Conservation (phyloP, 1,140 invertebrate genomes). For the Gryon sp. region DNA sequence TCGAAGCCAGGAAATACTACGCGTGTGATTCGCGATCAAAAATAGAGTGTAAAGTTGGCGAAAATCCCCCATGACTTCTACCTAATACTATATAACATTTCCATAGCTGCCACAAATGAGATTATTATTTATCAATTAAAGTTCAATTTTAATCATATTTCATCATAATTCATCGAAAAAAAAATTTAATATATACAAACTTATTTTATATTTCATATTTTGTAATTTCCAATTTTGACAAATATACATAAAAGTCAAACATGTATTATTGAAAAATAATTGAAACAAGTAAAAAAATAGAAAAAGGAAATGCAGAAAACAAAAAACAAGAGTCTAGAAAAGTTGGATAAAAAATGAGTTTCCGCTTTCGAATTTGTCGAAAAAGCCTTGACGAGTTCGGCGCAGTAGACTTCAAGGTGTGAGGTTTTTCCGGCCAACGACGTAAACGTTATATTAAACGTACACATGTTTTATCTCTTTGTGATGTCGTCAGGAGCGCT, state of each 20-base stretch:
- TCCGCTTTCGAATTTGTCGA: background rate
- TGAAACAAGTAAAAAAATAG: no score
- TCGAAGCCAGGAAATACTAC: slow-evolving; percentile 74
- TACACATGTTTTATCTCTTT: slow-evolving; percentile 64
- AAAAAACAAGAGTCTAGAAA: no score
- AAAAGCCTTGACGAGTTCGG: slow-evolving; percentile 40
- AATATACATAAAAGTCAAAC: no score
- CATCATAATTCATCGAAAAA: no score
- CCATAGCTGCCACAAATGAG: slow-evolving; percentile 16
- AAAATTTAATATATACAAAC: no score
- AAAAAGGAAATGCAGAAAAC: no score
- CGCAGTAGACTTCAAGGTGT: slow-evolving; percentile 30
- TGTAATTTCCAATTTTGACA: no score
- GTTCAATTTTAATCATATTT: no score
- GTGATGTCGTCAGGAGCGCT: slow-evolving; percentile 25
- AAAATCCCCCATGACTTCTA: slow-evolving; percentile 77
- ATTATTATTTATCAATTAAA: no score
- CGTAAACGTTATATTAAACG: slow-evolving; percentile 52
- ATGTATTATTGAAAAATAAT: slow-evolving; percentile 16
- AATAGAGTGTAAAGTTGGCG: slow-evolving; percentile 70
- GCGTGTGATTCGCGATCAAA: slow-evolving; percentile 72
- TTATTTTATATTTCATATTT: no score
- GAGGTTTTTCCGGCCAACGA: slow-evolving; percentile 27
- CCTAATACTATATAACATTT: slow-evolving; percentile 57
- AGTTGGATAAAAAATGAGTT: background rate